A percentile compares a stretch with the other conserved stretches of the same genome.
Evolutionary conservation across 2,113 vertebrate genomes (phyloP).

Genomic region (Rhinolophus ferrumequinum): DNA sequence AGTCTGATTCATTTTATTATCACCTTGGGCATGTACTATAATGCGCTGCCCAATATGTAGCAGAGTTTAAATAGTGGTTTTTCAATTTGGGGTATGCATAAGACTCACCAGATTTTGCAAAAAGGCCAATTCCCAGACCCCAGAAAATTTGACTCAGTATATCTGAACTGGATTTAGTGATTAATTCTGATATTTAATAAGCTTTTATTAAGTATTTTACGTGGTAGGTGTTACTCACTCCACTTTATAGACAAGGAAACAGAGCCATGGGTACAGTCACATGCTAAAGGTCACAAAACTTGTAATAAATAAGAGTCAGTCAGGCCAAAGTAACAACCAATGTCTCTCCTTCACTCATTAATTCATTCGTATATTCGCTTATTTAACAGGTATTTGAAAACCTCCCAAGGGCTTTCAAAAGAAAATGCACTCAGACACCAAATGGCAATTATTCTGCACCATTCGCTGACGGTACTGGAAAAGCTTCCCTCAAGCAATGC

Average conservation of each 20-base stretch:
- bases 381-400: neutral
- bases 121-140: neutral
- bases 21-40: neutral
- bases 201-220: neutral
- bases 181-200: slow-evolving; percentile 12
- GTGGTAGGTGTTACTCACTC: neutral
- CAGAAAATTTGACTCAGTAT: neutral
- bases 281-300: neutral
- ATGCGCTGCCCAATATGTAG: neutral
- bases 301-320: neutral
- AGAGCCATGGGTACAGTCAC: neutral
- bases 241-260: neutral
- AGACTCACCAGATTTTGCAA: neutral
- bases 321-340: neutral
- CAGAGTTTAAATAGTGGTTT: neutral
- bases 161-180: neutral
- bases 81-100: neutral
- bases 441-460: neutral
- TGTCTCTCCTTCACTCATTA: neutral
- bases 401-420: neutral
- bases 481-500: neutral
- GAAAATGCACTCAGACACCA: neutral
- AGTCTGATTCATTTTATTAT: neutral
- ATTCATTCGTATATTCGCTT: neutral
- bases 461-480: neutral